Evolutionary conservation across 2,797 vertebrate genomes (phyloP), one percentile per base, ranked within the genome.

Genomic region (Micromesistius poutassou): DNA sequence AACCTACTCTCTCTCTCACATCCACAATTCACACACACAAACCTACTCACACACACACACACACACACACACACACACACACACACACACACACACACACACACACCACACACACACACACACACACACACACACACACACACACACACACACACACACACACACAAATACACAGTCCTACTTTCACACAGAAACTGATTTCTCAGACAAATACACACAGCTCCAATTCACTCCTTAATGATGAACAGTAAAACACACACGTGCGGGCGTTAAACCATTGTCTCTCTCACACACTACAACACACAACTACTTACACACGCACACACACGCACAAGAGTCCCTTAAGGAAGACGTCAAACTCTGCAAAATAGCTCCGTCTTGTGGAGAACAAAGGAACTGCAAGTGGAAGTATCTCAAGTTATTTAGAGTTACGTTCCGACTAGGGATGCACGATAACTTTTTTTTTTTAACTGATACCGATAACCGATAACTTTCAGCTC

Each of bases 351-450:
- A 5, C 16, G 31, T 66, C 71, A 85, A 83, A 31, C 82, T 83
- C 89, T 90, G 84, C 83, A 85, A 86, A 80, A 90, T 75, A 90
- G 81, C 86, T 80, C 81, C 92, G 89, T 73, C 89, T 78, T 86
- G 87, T 89, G 92, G 89, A 66, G 14, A 6, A 73, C 50, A 2
- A 19, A 2, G 25, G 22, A 50, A 19, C 22, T 76, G 68, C 75
- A 82, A 13, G 9, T 25, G 28, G 66, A 55, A 72, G 16, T 36
- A 30, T 30, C 4, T 25, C 1, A 70, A 6, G 13, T 31, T 71
- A 71, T 30, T 71, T 71, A 14, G 55, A 7, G 55, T 62, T 25
- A 55, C 19, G n/a, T n/a, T n/a, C n/a, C n/a, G n/a, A n/a, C n/a
- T n/a, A n/a, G n/a, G n/a, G n/a, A n/a, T n/a, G n/a, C n/a, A n/a